Conservation (phyloP, 2,113 vertebrate species). For the Circaetus gallicus region DNA sequence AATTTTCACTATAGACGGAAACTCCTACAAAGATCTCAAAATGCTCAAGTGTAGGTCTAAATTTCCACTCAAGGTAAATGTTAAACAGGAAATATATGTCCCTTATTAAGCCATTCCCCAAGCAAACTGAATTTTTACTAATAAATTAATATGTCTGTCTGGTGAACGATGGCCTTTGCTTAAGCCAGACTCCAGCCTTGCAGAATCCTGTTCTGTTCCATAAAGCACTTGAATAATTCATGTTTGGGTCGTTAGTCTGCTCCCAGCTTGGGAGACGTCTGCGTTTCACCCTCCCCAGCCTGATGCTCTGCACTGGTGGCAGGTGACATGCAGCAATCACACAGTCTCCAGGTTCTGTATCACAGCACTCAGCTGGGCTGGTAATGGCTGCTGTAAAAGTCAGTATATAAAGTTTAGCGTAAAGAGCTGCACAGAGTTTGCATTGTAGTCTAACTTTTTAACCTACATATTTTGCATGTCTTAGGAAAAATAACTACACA, state of each 20-base stretch:
- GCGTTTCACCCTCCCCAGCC: background rate
- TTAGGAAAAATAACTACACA: background rate
- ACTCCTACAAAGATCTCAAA: background rate
- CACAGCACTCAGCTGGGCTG: background rate
- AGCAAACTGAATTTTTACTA: background rate
- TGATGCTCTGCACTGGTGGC: background rate
- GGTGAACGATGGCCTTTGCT: background rate
- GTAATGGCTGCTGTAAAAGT: background rate
- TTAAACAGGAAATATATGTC: background rate
- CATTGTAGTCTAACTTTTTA: too few relatives aligned
- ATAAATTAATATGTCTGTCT: background rate
- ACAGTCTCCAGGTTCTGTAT: background rate
- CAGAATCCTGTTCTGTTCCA: background rate
- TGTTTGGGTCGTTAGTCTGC: background rate
- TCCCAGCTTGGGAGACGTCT: background rate
- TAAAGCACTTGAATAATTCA: background rate
- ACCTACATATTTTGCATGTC: background rate
- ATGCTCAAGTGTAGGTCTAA: background rate
- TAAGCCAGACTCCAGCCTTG: background rate
- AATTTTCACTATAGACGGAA: background rate
- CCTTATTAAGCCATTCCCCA: background rate
- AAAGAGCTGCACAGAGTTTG: background rate
- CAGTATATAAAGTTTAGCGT: accelerated
- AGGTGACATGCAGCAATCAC: too few relatives aligned
- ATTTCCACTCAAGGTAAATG: background rate